Base-by-base conservation (phyloP, 2,113 vertebrate species). In the Xiphophorus hellerii region DNA sequence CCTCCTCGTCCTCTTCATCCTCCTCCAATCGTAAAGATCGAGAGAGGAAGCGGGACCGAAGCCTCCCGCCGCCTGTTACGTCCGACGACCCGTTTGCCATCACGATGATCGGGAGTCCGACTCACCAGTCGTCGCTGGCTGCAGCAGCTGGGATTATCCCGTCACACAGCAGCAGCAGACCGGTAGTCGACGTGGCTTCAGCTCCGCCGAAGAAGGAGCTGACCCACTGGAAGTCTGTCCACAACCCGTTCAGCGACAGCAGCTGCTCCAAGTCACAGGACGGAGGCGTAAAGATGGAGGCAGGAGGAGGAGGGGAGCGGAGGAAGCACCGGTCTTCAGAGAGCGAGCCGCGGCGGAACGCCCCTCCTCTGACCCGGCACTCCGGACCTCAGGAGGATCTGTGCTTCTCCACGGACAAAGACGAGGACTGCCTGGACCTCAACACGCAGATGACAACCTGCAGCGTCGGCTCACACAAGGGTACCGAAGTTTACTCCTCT, bases 31-130 rank as follows among this genome's bases (percentile, higher is more conserved):
- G 89, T 20, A 94, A 92, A 79, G 88, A 91, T 17, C 78, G 86
- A 65, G 92, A 94, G 58, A 80, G 92, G 67, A 93, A 89, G 60
- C 83, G 92, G 14, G 92, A 94, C 51, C 86, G 84, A 15, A 93
- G 93, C 67, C 85, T 89, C 9, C 94, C 93, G 0, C 92, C 92
- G 39, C 90, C 92, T 0, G 79, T 91, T 25, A 79, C 93, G 0
- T 82, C 93, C 0, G 93, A 95, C 20, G 94, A 95, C 67, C 95
- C 94, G 0, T 95, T 95, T 69, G 93, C 94, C 0, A 94, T 95
- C 88, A 95, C 94, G 0, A 94, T 95, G 92, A 93, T 95, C 7
- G 94, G 95, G 83, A 95, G 95, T 82, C 95, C 95, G 0, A 95
- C 95, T 0, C 95, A 95, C 85, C 94, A 95, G 65, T 92, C 94